Evolutionary conservation across 1,140 invertebrate genomes (phyloP).

Genomic region (Trichogramma pretiosum): DNA sequence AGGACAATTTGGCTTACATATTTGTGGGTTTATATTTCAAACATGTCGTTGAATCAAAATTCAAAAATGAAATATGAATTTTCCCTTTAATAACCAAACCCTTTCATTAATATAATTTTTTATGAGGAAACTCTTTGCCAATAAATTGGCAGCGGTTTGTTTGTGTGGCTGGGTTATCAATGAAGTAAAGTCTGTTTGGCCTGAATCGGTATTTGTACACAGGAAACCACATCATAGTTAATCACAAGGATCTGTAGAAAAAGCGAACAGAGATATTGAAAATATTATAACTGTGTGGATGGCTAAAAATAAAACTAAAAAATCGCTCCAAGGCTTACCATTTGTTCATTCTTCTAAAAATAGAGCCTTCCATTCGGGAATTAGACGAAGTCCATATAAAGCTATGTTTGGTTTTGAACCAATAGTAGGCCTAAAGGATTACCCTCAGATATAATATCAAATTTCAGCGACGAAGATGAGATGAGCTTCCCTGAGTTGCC

Average conservation of each 20-base stretch:
- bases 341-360: slow-evolving; percentile 9
- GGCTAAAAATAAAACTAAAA: slow-evolving; percentile 13
- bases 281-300: slow-evolving; percentile 22
- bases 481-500: too few species aligned
- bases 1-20: too few species aligned
- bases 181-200: slow-evolving; percentile 21
- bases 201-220: slow-evolving; percentile 21
- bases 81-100: too few species aligned
- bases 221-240: slow-evolving; percentile 22
- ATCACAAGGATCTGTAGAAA: slow-evolving; percentile 23
- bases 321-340: slow-evolving; percentile 13
- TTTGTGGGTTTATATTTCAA: too few species aligned
- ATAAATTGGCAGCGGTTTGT: too few species aligned
- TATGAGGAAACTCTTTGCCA: too few species aligned
- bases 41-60: too few species aligned
- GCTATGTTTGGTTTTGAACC: background rate
- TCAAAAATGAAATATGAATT: too few species aligned
- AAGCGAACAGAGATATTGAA: slow-evolving; percentile 20
- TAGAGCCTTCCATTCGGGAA: background rate
- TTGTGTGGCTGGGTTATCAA: too few species aligned
- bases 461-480: background rate
- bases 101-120: too few species aligned
- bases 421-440: background rate
- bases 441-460: background rate
- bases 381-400: slow-evolving; percentile 1